Percentiles rank a stretch among this genome's conserved stretches.
phyloP scores from a whole-genome alignment of 2,888 invertebrate genomes.

The Minunthozetes semirufus region DNA sequence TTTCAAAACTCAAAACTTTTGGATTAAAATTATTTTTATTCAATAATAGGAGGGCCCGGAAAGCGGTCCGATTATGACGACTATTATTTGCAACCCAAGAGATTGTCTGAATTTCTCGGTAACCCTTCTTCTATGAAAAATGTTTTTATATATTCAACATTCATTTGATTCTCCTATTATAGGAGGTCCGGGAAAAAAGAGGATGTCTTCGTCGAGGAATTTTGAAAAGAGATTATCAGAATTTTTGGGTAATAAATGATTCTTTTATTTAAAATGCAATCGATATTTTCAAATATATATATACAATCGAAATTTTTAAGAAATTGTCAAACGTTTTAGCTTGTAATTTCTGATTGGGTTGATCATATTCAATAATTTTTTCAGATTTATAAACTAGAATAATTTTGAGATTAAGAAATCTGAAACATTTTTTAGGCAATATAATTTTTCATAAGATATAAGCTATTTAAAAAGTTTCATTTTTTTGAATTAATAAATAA shows the following conservation, averaged over 20 bases:
- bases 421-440: too few species aligned
- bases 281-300: too few species aligned
- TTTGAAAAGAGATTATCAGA: background rate
- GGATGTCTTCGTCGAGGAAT: background rate
- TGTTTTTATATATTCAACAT: background rate
- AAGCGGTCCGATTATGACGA: background rate
- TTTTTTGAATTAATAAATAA: too few species aligned
- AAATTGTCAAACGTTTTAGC: too few species aligned
- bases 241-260: background rate
- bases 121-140: too few species aligned
- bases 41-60: slow-evolving; percentile 6
- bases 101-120: slow-evolving; percentile 12
- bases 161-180: background rate
- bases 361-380: too few species aligned
- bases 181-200: background rate
- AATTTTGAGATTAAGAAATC: too few species aligned
- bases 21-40: background rate
- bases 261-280: background rate
- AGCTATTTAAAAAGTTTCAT: too few species aligned
- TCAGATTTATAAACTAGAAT: too few species aligned
- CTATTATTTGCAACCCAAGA: background rate
- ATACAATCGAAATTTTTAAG: too few species aligned
- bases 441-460: too few species aligned
- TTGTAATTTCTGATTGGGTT: too few species aligned
- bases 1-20: background rate